Base-by-base conservation (phyloP, 2,113 vertebrate genomes). In the Fukomys damarensis region DNA sequence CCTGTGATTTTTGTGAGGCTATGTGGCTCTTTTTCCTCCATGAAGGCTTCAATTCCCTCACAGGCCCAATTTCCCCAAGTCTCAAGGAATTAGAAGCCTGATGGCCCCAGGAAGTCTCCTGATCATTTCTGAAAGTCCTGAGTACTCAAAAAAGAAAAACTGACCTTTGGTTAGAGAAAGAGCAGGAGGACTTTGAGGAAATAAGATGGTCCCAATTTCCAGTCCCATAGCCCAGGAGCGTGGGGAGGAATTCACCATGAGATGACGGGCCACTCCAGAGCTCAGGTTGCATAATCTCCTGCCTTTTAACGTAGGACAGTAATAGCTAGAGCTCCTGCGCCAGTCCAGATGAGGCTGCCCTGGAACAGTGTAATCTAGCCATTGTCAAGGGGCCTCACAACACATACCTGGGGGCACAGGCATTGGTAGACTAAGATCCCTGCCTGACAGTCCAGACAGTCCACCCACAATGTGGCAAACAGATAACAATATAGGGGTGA, bases 361-460 rank as follows among this genome's bases (percentile, higher is more conserved):
- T 4, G 16, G 32, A 80, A 49, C 56, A 66, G 17, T 79, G 43
- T 16, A 81, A 28, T 5, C 54, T 58, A 90, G 26, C 26, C 3
- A 1, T 65, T 38, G 66, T 41, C 0, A 2, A 89, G 32, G 11
- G 24, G 43, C 46, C 41, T 82, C 5, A 0, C 0, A 0, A 35
- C 28, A 20, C 41, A 16, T 46, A 28, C 77, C 84, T 81, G 0
- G 5, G 12, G 88, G 35, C 20, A 77, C 3, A 86, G 72, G 66
- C 2, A 0, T 7, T 65, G 11, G 26, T 9, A 30, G 17, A 19
- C 41, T 1, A 7, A n/a, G 82, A 49, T 74, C 4, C 26, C 49
- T 30, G 17, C 17, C 28, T 59, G 41, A 52, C 4, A 66, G 0
- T 22, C n/a, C 56, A 76, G n/a, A 54, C 14, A 90, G 28, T 3